Evolutionary conservation across 2,888 invertebrate genomes (phyloP).

Genomic region (Mayetiola destructor): DNA sequence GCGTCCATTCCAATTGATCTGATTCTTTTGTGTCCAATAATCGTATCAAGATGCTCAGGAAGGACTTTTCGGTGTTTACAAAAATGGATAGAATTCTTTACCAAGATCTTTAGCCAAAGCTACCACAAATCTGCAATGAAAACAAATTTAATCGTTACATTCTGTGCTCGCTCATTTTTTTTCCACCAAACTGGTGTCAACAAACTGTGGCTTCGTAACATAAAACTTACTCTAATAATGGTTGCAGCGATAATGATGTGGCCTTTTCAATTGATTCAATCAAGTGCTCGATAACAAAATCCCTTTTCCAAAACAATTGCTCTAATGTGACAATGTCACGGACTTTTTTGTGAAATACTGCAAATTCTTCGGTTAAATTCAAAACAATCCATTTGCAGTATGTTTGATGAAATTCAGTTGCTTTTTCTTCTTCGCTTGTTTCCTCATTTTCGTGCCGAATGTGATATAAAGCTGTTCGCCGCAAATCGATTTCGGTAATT

Average conservation of each 20-base stretch:
- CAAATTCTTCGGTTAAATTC: constrained; percentile 72
- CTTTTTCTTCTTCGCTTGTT: constrained; percentile 47
- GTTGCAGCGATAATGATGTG: constrained; percentile 59
- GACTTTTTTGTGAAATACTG: constrained; percentile 59
- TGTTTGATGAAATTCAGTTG: constrained; percentile 68
- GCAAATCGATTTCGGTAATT: constrained; percentile 67
- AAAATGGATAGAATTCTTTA: constrained; percentile 77
- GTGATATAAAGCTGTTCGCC: constrained; percentile 67
- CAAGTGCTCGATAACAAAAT: constrained; percentile 56
- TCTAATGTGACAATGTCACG: constrained; percentile 64
- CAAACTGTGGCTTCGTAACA: not conserved
- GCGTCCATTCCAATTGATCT: constrained; percentile 72
- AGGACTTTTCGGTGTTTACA: constrained; percentile 39
- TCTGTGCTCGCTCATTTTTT: too few relatives aligned
- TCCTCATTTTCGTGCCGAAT: constrained; percentile 63
- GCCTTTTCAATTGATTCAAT: constrained; percentile 57
- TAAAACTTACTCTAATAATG: constrained; percentile 66
- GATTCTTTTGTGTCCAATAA: constrained; percentile 61
- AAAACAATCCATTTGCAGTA: constrained; percentile 80
- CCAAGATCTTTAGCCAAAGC: constrained; percentile 77
- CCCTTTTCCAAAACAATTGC: constrained; percentile 67
- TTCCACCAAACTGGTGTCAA: constrained; percentile 4
- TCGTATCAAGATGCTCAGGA: constrained; percentile 57
- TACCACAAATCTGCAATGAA: constrained; percentile 51
- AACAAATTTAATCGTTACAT: constrained; percentile 14